phyloP scores from a whole-genome alignment of 2,888 invertebrate genomes.

The Acronicta aceris region DNA sequence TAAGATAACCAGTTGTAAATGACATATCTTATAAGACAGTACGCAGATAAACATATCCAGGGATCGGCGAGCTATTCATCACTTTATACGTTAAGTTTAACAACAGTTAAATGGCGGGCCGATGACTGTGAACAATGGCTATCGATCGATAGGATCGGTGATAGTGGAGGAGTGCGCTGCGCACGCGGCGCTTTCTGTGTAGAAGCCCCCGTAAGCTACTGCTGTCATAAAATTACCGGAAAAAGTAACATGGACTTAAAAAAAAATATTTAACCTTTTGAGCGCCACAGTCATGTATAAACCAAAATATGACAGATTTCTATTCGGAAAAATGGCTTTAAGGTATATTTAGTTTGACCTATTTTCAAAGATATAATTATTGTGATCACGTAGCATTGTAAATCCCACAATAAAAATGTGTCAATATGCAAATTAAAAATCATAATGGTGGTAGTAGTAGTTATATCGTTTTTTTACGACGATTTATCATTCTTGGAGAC shows the following conservation, averaged over 20 bases:
- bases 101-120: conserved; percentile 70
- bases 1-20: conserved; percentile 56
- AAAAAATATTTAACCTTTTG: too few relatives aligned
- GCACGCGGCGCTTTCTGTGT: conserved; percentile 56
- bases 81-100: conserved; percentile 68
- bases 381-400: too few relatives aligned
- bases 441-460: too few relatives aligned
- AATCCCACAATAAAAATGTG: too few relatives aligned
- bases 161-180: conserved; percentile 62
- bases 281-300: too few relatives aligned
- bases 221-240: conserved; percentile 49
- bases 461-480: too few relatives aligned
- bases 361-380: too few relatives aligned
- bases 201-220: conserved; percentile 48
- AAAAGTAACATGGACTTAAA: conserved; percentile 23
- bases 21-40: conserved; percentile 66
- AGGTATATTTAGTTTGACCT: too few relatives aligned
- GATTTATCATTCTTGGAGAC: too few relatives aligned
- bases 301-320: too few relatives aligned
- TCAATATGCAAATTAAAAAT: too few relatives aligned
- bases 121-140: conserved; percentile 78
- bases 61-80: conserved; percentile 69
- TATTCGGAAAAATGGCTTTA: too few relatives aligned
- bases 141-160: conserved; percentile 74
- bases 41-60: conserved; percentile 68